Percentiles rank a stretch among this genome's conserved stretches.
Conservation (phyloP, 2,888 invertebrate genomes). For the Pammene fasciana region DNA sequence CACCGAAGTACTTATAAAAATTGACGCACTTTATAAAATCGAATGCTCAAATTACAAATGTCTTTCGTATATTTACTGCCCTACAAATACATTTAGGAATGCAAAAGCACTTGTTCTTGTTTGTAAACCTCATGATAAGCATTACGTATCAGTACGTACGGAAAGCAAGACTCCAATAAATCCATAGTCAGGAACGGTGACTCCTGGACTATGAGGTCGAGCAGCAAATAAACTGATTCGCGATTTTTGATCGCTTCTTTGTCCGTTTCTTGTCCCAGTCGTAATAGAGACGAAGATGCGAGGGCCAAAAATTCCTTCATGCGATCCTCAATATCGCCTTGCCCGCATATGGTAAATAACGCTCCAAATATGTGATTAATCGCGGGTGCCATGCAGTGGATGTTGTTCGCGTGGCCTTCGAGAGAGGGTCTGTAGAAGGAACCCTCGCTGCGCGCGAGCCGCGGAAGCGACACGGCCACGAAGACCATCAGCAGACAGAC, state of each 20-base stretch:
- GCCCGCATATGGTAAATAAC: conserved; percentile 97
- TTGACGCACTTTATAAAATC: conserved; percentile 30
- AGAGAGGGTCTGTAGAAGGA: conserved; percentile 94
- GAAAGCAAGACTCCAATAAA: conserved; percentile 98
- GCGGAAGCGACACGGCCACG: conserved; percentile 98
- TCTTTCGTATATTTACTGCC: conserved; percentile 48
- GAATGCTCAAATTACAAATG: conserved; percentile 43
- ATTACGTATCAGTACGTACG: conserved; percentile 98
- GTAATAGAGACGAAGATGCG: conserved; percentile 96
- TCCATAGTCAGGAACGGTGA: conserved; percentile 99
- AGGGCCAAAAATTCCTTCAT: conserved; percentile 97
- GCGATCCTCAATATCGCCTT: conserved; percentile 97
- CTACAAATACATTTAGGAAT: conserved; percentile 64
- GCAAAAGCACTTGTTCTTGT: conserved; percentile 87
- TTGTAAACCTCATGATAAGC: conserved; percentile 99
- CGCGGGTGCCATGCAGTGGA: conserved; percentile 98
- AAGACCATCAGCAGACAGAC: conserved; percentile 99
- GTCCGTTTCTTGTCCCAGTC: conserved; percentile 97
- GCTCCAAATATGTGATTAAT: conserved; percentile 98
- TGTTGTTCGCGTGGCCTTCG: conserved; percentile 98
- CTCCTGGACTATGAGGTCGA: conserved; percentile 99
- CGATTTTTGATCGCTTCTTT: conserved; percentile 96
- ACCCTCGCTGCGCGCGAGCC: conserved; percentile 94
- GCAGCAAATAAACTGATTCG: conserved; percentile 97
- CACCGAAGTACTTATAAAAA: conserved; percentile 41